Percentiles rank a stretch among this genome's conserved stretches.
phyloP scores from a whole-genome alignment of 1,140 invertebrate species.

The Potamilus streckersoni region DNA sequence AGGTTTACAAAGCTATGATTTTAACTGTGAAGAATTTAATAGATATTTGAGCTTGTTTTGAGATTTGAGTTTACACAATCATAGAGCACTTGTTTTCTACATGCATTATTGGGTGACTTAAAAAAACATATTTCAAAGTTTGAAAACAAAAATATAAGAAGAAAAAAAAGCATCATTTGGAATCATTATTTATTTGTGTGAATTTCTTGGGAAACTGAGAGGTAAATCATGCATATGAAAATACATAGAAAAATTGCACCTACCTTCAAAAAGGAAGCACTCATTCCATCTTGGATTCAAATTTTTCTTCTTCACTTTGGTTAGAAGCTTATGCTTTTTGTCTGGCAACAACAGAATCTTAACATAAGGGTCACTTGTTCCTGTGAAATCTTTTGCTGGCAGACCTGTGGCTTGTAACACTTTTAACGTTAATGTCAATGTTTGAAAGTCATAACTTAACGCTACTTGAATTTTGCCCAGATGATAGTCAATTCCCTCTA shows the following conservation, averaged over 20 bases:
- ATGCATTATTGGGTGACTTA: too few species aligned
- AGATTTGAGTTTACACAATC: too few species aligned
- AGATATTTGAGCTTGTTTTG: too few species aligned
- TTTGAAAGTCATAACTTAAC: conserved; percentile 95
- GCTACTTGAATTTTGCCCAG: conserved; percentile 85
- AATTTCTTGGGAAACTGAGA: background rate
- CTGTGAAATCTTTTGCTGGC: conserved; percentile 93
- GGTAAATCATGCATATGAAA: background rate
- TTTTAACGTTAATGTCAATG: conserved; percentile 89
- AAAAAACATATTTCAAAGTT: too few species aligned
- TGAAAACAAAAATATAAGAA: too few species aligned
- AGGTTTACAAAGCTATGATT: too few species aligned
- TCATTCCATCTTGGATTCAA: conserved; percentile 98
- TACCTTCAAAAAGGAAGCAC: conserved; percentile 97
- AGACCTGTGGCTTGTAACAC: conserved; percentile 83
- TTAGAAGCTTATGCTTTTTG: conserved; percentile 96
- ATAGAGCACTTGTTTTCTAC: too few species aligned
- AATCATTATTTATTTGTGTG: too few species aligned
- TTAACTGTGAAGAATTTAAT: too few species aligned
- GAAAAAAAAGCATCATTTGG: too few species aligned
- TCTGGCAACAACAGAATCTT: conserved; percentile 91
- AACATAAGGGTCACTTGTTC: conserved; percentile 79
- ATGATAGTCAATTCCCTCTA: conserved; percentile 61
- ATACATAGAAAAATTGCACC: conserved; percentile 35
- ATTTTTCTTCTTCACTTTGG: conserved; percentile 95